These are phyloP conservation scores for Chionis minor DNA, from an alignment of 2,113 vertebrate genomes.

Conservation along the genomic window DNA sequence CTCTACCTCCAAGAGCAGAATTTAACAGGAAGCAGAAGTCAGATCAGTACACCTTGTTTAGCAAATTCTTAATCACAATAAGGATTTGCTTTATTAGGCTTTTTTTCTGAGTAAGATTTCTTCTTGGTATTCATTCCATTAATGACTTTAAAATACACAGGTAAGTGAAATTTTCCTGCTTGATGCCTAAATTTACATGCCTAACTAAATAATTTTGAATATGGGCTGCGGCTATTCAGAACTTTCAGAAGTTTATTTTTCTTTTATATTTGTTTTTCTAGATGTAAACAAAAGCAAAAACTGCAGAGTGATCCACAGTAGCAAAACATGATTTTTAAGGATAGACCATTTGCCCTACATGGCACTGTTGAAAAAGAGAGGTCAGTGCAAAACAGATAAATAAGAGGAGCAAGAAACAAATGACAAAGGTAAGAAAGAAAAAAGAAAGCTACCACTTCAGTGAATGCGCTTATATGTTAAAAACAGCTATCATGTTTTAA, in stretches of 20 bases:
- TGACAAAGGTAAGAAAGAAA: neutral
- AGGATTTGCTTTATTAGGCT: neutral
- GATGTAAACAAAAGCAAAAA: neutral
- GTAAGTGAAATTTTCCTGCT: neutral
- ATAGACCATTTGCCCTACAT: neutral
- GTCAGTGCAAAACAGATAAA: neutral
- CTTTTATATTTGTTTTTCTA: neutral
- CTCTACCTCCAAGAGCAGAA: neutral
- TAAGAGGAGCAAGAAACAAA: neutral
- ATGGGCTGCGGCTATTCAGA: neutral
- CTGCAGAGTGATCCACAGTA: neutral
- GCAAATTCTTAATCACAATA: neutral
- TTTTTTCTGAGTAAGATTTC: neutral
- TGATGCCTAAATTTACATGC: neutral
- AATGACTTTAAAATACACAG: neutral
- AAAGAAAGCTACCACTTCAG: neutral
- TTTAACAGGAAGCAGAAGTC: neutral
- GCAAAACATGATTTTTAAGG: neutral
- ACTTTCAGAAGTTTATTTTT: neutral
- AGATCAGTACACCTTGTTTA: neutral
- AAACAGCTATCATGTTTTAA: neutral
- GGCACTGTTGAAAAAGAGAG: neutral
- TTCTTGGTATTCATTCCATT: neutral
- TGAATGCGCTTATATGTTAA: neutral
- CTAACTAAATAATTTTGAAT: neutral